Base-by-base conservation (phyloP, 2,888 invertebrate genomes). In the Catocala fraxini region DNA sequence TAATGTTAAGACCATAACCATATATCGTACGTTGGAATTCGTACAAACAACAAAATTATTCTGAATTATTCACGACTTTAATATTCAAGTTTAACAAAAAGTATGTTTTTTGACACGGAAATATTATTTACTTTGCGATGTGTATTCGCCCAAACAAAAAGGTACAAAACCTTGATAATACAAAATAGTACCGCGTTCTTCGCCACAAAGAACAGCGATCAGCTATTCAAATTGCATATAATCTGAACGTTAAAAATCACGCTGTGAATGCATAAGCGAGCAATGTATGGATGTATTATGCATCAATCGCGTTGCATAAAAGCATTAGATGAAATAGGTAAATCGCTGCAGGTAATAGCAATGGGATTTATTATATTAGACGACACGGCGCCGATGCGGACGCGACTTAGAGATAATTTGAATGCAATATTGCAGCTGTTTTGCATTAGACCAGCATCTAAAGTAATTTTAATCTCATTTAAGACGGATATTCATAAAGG, bases 241-340 rank as follows among this genome's bases (percentile, higher is more conserved):
- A 80, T 68, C 55, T 69, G 65, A 74, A 63, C 68, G 68, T 64
- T 71, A 65, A 64, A 75, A 68, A 68, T 60, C 70, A 73, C 15
- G 66, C 60, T 52, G 59, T 13, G 80, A 72, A 79, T 80, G 62
- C 65, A 10, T 59, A 67, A 70, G 56, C 51, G 52, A 34, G 55
- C 51, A 65, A 60, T 60, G 41, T 25, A 53, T 55, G 56, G 45
- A 56, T 54, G 64, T 56, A 56, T 70, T 55, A 68, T 68, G 68
- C 71, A 67, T 53, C 57, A 70, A 67, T 64, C 60, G 60, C 68
- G 61, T 58, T 70, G 70, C 72, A 73, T 76, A 77, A 74, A 78
- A 73, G 65, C 75, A 74, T 79, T 71, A 75, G 70, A 72, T 58
- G 60, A 81, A 79, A 76, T 75, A 78, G 75, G 77, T 76, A 76